Evolutionary conservation across 2,797 vertebrate species (phyloP), one percentile per base, ranked within the genome.

Genomic region (Micrastur ruficollis): DNA sequence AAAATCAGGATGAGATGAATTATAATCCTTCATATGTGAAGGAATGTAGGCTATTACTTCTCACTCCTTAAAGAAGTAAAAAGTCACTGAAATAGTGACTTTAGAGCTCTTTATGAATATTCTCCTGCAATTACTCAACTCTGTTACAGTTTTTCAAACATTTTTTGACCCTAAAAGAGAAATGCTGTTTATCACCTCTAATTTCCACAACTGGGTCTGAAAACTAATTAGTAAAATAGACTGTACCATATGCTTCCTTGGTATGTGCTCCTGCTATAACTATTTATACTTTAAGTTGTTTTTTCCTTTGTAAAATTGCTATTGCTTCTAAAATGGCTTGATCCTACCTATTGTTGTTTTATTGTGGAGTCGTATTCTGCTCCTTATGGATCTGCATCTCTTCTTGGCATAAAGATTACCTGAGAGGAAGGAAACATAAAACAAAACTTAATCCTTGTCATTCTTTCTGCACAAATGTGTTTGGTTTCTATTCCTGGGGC

Each of bases 171-270:
- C 91, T 94, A 31, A 34, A 81, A 67, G 74, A 92, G 84, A 82
- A 92, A 56, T 19, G 78, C 81, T 91, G 81, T 82, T 96, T 91
- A 91, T 96, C 90, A 87, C 90, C 90, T 89, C 89, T 73, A 46
- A 94, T 93, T 96, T 92, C 89, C 78, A 82, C 94, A 85, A 74
- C 84, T 85, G 63, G 92, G 8, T 74, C 86, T 92, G 90, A 80
- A 95, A 94, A 59, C 89, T 73, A 92, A 96, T 96, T 94, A 95
- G 96, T 80, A 78, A 82, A 94, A 71, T 15, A 92, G 96, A 47
- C 78, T 59, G 56, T 89, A 76, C 94, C 96, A 96, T 91, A 91
- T 96, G 96, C 81, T 95, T 90, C 86, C 89, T 62, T 90, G 78
- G 21, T 76, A 52, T 73, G 79, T 71, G 89, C 81, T 95, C 63